Base-by-base conservation (phyloP, 2,888 invertebrate species). In the Cyclophora punctaria region DNA sequence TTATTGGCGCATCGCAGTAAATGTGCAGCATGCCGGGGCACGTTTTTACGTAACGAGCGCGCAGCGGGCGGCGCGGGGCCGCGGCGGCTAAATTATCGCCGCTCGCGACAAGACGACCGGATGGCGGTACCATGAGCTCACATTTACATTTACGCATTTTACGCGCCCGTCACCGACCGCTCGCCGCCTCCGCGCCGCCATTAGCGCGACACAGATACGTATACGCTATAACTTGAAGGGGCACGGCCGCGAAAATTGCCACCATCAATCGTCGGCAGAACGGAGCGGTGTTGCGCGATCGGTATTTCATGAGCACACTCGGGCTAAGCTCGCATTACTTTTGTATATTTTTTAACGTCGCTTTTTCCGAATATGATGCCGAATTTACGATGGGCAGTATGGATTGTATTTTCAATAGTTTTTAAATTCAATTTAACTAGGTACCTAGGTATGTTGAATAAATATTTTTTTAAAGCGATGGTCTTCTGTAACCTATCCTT, bases 61-160 rank as follows among this genome's bases (percentile, higher is more conserved):
- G 49, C 66, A 59, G 59, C 63, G 58, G 63, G 67, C 58, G 67
- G 61, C 64, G 65, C 55, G 55, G 55, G 55, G 51, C 52, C 50
- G 57, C 53, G 57, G 60, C 64, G 63, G 68, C 66, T 67, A 66
- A 72, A 71, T 75, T 71, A 73, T 69, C 68, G 57, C 60, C 56
- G 55, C 62, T 59, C 50, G 51, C 50, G 54, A 46, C 58, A 56
- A 51, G 50, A 50, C 52, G 51, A 53, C 58, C 58, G 59, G 59
- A 56, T 58, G 58, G 47, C 55, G 54, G 54, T 61, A 63, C 58
- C 64, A 61, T 63, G 69, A 60, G 67, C 69, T 63, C 69, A 67
- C 75, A 76, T 78, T 73, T 72, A 70, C 76, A 75, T 76, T 70
- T 66, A 75, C 76, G 74, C 79, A 72, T 72, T 77, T 75, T 73